These are phyloP conservation scores for Enteromius unitaeniatus DNA, from an alignment of 2,797 vertebrate species.

Conservation along the genomic window DNA sequence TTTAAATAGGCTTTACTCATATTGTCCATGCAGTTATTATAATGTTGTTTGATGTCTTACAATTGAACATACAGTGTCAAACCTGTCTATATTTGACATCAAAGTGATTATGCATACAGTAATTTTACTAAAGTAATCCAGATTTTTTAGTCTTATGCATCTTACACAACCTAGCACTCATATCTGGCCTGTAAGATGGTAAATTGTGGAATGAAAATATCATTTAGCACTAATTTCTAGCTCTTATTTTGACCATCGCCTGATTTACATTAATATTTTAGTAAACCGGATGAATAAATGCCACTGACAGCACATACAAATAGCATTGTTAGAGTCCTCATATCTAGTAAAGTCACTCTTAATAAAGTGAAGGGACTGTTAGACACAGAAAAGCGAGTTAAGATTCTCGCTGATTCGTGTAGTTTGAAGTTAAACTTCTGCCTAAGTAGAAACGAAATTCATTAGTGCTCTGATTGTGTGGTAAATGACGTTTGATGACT, in stretches of 20 bases:
- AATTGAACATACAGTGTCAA: not conserved
- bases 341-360: not conserved
- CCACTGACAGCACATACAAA: not conserved
- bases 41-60: not conserved
- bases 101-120: not conserved
- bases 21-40: not conserved
- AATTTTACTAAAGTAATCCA: not conserved
- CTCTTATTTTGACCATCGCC: not conserved
- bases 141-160: not conserved
- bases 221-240: not conserved
- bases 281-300: not conserved
- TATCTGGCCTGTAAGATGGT: not conserved
- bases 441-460: constrained; percentile 18
- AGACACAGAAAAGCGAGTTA: not conserved
- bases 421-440: constrained; percentile 29
- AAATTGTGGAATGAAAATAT: not conserved
- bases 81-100: not conserved
- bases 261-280: not conserved
- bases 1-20: not conserved
- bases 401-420: not conserved
- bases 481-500: constrained; percentile 47
- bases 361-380: not conserved
- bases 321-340: not conserved
- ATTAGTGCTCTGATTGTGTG: constrained; percentile 47
- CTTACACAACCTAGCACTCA: not conserved